Base-by-base conservation (phyloP, 2,797 vertebrate species). In the Hypotaenidia philippensis region DNA sequence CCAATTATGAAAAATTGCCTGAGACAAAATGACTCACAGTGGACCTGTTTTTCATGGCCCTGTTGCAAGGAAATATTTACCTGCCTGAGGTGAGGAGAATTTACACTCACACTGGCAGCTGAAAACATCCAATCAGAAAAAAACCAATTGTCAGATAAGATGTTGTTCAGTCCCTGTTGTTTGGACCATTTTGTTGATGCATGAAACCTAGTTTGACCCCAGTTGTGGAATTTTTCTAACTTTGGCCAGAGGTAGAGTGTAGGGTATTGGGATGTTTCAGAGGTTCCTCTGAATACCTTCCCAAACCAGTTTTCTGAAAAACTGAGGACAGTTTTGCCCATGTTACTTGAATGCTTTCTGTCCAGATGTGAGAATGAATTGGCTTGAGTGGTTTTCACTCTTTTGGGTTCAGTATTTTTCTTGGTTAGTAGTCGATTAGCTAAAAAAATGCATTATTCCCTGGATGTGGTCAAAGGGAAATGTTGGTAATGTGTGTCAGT, bases 1-100 rank as follows among this genome's bases (percentile, higher is more conserved):
- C 87, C 95, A 97, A 95, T 97, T 97, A 96, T 93, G 91, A 96
- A 95, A 93, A 97, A 94, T 90, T 94, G 88, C 49, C 75, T 68
- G 77, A 85, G 59, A 91, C 76, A 87, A 93, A 96, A 93, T 94
- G 93, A 94, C 80, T 94, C 87, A 92, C 87, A 81, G 32, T 52
- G 76, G 90, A 81, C 79, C 31, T 91, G 45, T 92, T 74, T 79
- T 91, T 93, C 81, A 81, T 63, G 41, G 77, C 59, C 50, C 29
- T 71, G 32, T 83, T 96, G 77, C 77, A 95, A 65, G 63, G 64
- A 90, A 94, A 68, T 89, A 90, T 81, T 90, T 89, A 93, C 89
- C 89, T 92, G 84, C 56, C 72, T 89, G 61, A 85, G 94, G 31
- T 40, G 27, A 92, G 44, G 44, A 76, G 29, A 77, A 85, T 87